Base-by-base conservation (phyloP, 2,113 vertebrate genomes). In the Globicephala melas region DNA sequence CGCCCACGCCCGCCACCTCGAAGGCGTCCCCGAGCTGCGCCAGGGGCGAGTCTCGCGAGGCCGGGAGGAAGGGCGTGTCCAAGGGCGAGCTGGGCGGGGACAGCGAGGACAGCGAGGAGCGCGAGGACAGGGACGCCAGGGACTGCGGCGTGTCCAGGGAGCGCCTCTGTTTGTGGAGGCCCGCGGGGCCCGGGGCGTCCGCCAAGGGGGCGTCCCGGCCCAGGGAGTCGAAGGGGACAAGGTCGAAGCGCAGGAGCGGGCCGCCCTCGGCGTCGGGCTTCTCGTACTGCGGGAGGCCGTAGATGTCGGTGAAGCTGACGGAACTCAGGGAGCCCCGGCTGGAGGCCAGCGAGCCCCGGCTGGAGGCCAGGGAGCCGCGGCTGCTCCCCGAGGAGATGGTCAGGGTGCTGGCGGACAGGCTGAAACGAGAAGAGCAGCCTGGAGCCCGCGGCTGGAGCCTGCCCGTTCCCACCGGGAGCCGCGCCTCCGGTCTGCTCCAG, bases 281-380 rank as follows among this genome's bases (percentile, higher is more conserved):
- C 74, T 99, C 99, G 0, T 99, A 99, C 97, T 99, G 99, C 0
- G 99, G 99, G 28, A 99, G 98, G 60, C 99, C 99, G 2, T 99
- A 99, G 99, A 99, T 99, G 98, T 99, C 99, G 0, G 99, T 99
- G 97, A 99, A 99, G 98, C 99, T 99, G 98, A 99, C 98, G 0
- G 99, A 99, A 98, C 99, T 99, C 79, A 99, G 99, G 17, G 99
- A 99, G 38, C 99, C 99, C 6, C 99, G 98, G 98, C 99, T 99
- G 96, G 99, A 99, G 3, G 99, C 99, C 95, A 99, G 97, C 0
- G 99, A 99, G 68, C 99, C 99, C 3, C 99, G 98, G 65, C 99
- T 99, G 83, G 99, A 99, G 53, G 99, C 99, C 83, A 99, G 97
- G 28, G 99, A 99, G 31, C 99, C 99, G 0, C 99, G 99, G 96